phyloP scores from a whole-genome alignment of 2,888 invertebrate genomes.

The Agrilus mali region DNA sequence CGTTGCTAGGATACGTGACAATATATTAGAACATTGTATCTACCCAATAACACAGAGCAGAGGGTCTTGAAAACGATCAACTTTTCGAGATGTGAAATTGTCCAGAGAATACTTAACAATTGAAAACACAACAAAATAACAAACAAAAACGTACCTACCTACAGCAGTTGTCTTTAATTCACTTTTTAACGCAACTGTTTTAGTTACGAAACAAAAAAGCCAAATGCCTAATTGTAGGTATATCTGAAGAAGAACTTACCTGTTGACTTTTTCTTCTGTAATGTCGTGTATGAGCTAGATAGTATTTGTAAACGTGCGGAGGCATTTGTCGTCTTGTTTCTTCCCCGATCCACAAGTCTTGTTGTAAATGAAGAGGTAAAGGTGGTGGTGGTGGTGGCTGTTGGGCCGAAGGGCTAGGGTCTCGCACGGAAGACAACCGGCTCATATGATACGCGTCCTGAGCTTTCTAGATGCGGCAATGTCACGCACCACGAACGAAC shows the following conservation, averaged over 20 bases:
- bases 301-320: conserved; percentile 53
- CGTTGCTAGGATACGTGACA: no score
- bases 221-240: no score
- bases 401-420: conserved; percentile 27
- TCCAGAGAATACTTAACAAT: background rate
- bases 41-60: no score
- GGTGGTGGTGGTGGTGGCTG: conserved; percentile 21
- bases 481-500: no score
- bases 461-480: no score
- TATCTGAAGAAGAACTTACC: conserved; percentile 22
- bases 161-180: no score
- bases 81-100: background rate
- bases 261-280: conserved; percentile 32
- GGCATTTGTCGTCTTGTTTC: conserved; percentile 51
- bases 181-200: no score
- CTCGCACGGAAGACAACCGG: conserved; percentile 30
- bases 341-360: conserved; percentile 49
- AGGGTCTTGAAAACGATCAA: no score
- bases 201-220: no score
- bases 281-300: conserved; percentile 37
- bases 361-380: conserved; percentile 21
- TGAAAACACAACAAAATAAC: background rate
- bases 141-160: background rate
- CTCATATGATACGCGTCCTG: conserved; percentile 18
- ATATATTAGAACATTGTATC: no score